phyloP scores from a whole-genome alignment of 2,888 invertebrate genomes.

The Watsonalla binaria region DNA sequence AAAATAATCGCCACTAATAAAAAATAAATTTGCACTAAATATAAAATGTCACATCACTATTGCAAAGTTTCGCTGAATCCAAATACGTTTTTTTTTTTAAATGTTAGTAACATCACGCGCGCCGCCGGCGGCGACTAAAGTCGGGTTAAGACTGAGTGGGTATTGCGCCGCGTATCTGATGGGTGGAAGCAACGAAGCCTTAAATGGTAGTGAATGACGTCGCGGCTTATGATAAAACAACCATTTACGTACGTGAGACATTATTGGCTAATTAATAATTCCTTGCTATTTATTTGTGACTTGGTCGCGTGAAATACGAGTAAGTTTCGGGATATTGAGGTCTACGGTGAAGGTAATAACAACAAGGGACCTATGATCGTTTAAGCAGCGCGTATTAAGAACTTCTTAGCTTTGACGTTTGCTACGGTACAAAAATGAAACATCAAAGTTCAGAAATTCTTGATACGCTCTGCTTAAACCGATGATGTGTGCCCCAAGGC shows the following conservation, averaged over 20 bases:
- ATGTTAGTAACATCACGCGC: conserved; percentile 24
- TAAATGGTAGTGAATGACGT: conserved; percentile 41
- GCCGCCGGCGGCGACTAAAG: conserved; percentile 33
- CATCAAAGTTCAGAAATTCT: too few relatives aligned
- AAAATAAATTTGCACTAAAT: not conserved
- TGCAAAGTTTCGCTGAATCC: not conserved
- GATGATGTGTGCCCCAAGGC: too few relatives aligned
- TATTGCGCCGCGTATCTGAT: conserved; percentile 21
- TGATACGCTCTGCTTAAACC: too few relatives aligned
- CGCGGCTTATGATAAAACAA: not conserved
- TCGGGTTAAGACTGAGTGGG: conserved; percentile 51
- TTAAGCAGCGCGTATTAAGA: too few relatives aligned
- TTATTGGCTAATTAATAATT: not conserved
- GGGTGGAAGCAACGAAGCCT: conserved; percentile 26
- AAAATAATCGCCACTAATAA: not conserved
- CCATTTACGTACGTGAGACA: not conserved
- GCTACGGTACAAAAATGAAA: too few relatives aligned
- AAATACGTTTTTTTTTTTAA: not conserved
- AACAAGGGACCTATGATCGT: too few relatives aligned
- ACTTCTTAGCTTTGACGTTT: too few relatives aligned
- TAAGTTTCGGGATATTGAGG: not conserved
- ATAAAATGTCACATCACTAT: not conserved
- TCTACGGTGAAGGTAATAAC: too few relatives aligned
- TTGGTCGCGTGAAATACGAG: not conserved
- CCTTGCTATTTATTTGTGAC: not conserved